Evolutionary conservation across 1,140 invertebrate species (phyloP), one percentile per base, ranked within the genome.

Genomic region (Halyomorpha halys): DNA sequence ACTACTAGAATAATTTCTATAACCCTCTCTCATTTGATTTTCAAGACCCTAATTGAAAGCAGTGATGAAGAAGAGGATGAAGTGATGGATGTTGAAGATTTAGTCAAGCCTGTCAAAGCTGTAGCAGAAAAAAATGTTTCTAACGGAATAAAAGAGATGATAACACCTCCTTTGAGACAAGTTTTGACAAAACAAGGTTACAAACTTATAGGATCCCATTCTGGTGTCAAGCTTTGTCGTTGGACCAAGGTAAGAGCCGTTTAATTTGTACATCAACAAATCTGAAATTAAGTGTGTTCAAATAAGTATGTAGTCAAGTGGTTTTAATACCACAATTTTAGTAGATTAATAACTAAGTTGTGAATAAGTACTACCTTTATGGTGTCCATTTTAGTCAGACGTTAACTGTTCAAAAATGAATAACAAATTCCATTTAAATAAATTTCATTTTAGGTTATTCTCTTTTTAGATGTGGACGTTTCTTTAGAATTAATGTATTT

Each of bases 101-200:
- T 83, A 11, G 81, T 80, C 5, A 70, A 74, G 65, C 68, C 74
- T 64, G 34, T 13, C 4, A 39, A 39, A 13, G 34, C 34, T 11
- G 4, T 9, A 11, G 13, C 6, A 11, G 34, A 13, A 39, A 68
- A 71, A 63, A 13, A 65, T 68, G 45, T 67, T 68, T 3, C 21
- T 45, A 44, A 54, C 14, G 65, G 66, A 49, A 68, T 71, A 5
- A 74, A 76, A 66, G 80, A 83, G 69, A 84, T 85, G 83, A 76
- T 84, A 5, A 84, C 83, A 5, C 79, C 80, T 16, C 66, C 74
- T 23, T 66, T 85, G 14, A 70, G 78, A 49, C 73, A 80, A 70
- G 74, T 78, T 27, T 71, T 85, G 4, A 79, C 81, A 59, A 85
- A 84, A 72, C 82, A 85, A 73, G 83, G 82, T 0, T 85, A 85